phyloP scores from a whole-genome alignment of 1,140 invertebrate genomes.

The Hyphantria cunea region DNA sequence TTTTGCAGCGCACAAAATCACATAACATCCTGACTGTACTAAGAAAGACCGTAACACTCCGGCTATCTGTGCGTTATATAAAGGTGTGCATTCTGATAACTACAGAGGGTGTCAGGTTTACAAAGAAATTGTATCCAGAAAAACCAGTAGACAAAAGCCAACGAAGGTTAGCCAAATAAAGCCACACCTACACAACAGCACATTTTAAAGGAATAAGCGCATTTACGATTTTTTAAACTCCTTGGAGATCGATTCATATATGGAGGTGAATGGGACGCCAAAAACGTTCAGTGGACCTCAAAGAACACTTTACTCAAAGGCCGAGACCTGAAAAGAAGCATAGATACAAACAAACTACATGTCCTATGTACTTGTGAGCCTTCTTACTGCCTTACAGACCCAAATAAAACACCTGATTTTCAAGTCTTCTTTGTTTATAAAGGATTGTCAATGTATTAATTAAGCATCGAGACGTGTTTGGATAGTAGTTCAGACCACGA shows the following conservation, averaged over 20 bases:
- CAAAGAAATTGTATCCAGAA: too few relatives aligned
- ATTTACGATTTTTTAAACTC: background rate
- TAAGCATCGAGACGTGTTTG: background rate
- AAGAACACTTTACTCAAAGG: conserved; percentile 38
- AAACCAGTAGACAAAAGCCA: too few relatives aligned
- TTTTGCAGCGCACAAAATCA: too few relatives aligned
- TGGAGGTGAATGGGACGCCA: conserved; percentile 52
- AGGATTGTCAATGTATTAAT: conserved; percentile 6
- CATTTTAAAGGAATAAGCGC: too few relatives aligned
- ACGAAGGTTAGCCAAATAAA: too few relatives aligned
- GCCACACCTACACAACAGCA: too few relatives aligned
- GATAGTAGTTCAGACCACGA: conserved; percentile 18
- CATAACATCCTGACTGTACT: too few relatives aligned
- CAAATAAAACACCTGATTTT: conserved; percentile 12
- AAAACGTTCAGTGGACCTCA: conserved; percentile 47
- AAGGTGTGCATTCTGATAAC: too few relatives aligned
- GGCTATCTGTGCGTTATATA: too few relatives aligned
- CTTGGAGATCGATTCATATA: background rate
- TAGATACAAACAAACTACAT: conserved; percentile 12
- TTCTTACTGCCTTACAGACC: conserved; percentile 11
- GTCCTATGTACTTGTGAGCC: conserved; percentile 6
- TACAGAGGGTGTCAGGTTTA: too few relatives aligned
- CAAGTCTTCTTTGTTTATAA: conserved; percentile 14
- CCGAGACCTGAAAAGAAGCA: conserved; percentile 26
- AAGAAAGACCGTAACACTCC: too few relatives aligned